Base-by-base conservation (phyloP, 2,888 invertebrate species). In the Nymphalis c-album region DNA sequence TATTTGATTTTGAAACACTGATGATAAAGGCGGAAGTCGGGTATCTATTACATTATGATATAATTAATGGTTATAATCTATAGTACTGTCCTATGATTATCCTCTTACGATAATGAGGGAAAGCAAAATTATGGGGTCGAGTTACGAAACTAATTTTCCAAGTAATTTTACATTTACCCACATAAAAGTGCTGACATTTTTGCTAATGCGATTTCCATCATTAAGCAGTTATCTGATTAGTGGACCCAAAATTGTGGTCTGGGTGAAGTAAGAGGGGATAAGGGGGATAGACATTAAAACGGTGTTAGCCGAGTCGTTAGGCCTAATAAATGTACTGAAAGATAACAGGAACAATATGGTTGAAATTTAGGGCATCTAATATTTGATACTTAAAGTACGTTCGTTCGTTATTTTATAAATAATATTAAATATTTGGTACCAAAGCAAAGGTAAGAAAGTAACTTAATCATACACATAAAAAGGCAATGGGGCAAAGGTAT, bases 171-270 rank as follows among this genome's bases (percentile, higher is more conserved):
- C 62, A 67, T 60, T 61, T 58, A 60, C 66, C 62, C 71, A 67
- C 64, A 71, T 64, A 69, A 71, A 69, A 69, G 67, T 67, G 69
- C 53, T 60, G 64, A 68, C 70, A 68, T 65, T 71, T 64, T 68
- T 58, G 67, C 55, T 73, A 79, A 80, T 81, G 75, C 74, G 77
- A 81, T 80, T 81, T 78, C 72, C 71, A 75, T 82, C 83, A 80
- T 83, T 80, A 82, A 76, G 75, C 75, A 78, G 83, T 83, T 84
- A 85, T 83, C 81, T 81, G 84, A 85, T 85, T 85, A 70, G 64
- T 64, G 77, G 69, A 74, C 75, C 77, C 75, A 74, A 78, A 77
- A 78, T 76, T 79, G 79, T 77, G 80, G 79, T 77, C 76, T 74
- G 76, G 73, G 75, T 70, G 74, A 72, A 75, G 73, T 61, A 60